Conservation (phyloP, 2,113 vertebrate species). For the Halichoeres trimaculatus region DNA sequence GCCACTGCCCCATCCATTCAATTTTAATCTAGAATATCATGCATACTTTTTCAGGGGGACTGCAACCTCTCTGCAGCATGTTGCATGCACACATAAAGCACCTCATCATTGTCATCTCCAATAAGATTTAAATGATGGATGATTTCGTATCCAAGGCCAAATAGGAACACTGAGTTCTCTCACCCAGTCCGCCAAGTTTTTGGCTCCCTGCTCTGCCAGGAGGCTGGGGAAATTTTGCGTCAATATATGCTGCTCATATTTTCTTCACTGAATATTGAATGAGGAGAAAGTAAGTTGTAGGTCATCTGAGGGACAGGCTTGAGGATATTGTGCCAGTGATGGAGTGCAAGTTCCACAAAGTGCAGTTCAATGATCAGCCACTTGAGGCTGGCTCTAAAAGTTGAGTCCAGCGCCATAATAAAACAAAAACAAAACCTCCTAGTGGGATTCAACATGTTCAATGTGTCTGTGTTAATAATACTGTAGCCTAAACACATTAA, state of each 20-base stretch:
- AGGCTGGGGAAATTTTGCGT: slow-evolving; percentile 1
- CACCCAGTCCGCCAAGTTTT: slow-evolving; percentile 14
- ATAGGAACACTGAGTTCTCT: slow-evolving; percentile 57
- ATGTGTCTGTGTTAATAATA: too few species aligned
- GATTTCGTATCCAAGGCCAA: slow-evolving; percentile 64
- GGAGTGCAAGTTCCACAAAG: neutral
- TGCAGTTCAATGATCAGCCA: neutral
- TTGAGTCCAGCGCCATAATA: neutral
- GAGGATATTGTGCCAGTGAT: neutral
- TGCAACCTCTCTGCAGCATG: slow-evolving; percentile 48
- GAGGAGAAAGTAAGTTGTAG: neutral
- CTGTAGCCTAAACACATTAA: too few species aligned
- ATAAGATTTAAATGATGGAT: slow-evolving; percentile 70
- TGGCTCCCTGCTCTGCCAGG: slow-evolving; percentile 30
- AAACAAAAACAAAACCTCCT: neutral
- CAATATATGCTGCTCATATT: slow-evolving; percentile 10
- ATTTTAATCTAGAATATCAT: slow-evolving; percentile 76
- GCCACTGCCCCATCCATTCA: slow-evolving; percentile 67
- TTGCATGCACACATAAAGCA: slow-evolving; percentile 33
- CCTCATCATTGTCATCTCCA: slow-evolving; percentile 61
- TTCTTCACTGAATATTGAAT: slow-evolving; percentile 22
- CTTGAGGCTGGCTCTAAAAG: neutral
- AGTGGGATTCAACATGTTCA: neutral
- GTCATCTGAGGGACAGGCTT: slow-evolving; percentile 5
- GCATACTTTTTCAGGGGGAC: slow-evolving; percentile 58